phyloP scores from a whole-genome alignment of 2,888 invertebrate genomes.

The Amphipyra tragopoginis region DNA sequence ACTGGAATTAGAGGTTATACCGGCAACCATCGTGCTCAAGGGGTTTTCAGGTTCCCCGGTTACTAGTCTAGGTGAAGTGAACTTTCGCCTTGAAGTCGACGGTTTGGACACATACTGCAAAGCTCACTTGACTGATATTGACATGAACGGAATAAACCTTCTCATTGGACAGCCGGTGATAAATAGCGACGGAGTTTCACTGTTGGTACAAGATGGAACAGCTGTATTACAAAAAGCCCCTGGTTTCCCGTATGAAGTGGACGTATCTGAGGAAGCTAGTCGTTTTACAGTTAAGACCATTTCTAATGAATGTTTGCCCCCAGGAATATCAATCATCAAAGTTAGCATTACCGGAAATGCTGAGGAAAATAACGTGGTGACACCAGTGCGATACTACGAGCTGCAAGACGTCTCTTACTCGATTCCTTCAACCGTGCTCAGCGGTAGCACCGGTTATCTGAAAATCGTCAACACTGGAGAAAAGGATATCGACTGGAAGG shows the following conservation, averaged over 20 bases:
- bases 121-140: background rate
- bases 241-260: background rate
- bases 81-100: slow-evolving; percentile 2
- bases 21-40: slow-evolving; percentile 1
- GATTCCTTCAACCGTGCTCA: background rate
- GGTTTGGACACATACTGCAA: background rate
- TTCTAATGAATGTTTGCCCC: background rate
- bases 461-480: background rate
- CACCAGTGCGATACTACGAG: background rate
- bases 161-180: no score
- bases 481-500: background rate
- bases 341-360: background rate
- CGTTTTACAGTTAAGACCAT: background rate
- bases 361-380: background rate
- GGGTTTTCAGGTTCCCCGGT: slow-evolving; percentile 4
- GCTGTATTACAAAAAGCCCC: background rate
- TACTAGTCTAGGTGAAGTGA: slow-evolving; percentile 3
- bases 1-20: background rate
- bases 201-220: background rate
- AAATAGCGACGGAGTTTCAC: background rate
- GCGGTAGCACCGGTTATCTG: background rate
- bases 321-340: background rate
- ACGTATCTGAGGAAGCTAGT: background rate
- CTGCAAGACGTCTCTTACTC: background rate
- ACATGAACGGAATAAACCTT: background rate